phyloP scores from a whole-genome alignment of 2,888 invertebrate genomes.

The Sinohyriopsis cumingii region DNA sequence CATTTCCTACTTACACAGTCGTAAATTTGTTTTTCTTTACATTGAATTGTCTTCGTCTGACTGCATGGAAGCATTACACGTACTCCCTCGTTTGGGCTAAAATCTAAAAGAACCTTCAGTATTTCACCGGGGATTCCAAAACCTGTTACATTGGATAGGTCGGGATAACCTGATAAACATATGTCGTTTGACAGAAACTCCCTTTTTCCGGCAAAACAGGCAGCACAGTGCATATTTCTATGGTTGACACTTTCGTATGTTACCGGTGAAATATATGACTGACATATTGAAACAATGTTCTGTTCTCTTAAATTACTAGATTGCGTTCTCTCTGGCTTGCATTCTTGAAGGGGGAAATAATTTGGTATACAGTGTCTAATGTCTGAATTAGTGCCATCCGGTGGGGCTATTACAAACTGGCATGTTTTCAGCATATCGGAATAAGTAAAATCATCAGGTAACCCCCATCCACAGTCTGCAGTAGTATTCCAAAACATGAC shows the following conservation, averaged over 20 bases:
- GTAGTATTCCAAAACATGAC: no score
- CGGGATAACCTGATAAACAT: not conserved
- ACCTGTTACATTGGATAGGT: not conserved
- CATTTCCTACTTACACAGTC: slow-evolving; percentile 16
- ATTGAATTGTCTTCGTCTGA: not conserved
- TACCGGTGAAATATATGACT: slow-evolving; percentile 8
- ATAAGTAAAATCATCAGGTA: no score
- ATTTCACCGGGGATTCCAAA: not conserved
- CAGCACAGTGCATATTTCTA: slow-evolving; percentile 11
- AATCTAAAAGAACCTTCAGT: slow-evolving; percentile 13
- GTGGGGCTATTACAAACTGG: no score
- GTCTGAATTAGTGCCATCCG: no score
- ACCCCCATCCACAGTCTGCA: no score
- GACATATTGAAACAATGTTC: slow-evolving; percentile 2
- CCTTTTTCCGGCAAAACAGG: not conserved
- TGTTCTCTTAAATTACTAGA: no score
- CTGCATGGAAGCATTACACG: slow-evolving; percentile 2
- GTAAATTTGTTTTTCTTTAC: slow-evolving; percentile 6
- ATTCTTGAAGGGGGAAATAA: no score
- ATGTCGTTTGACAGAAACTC: no score
- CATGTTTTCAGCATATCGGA: no score
- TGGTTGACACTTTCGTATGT: not conserved
- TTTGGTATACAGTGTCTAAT: no score
- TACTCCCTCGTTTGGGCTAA: not conserved
- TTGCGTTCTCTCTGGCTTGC: no score